Evolutionary conservation across 2,888 invertebrate genomes (phyloP).

Genomic region (Cephus runcator): DNA sequence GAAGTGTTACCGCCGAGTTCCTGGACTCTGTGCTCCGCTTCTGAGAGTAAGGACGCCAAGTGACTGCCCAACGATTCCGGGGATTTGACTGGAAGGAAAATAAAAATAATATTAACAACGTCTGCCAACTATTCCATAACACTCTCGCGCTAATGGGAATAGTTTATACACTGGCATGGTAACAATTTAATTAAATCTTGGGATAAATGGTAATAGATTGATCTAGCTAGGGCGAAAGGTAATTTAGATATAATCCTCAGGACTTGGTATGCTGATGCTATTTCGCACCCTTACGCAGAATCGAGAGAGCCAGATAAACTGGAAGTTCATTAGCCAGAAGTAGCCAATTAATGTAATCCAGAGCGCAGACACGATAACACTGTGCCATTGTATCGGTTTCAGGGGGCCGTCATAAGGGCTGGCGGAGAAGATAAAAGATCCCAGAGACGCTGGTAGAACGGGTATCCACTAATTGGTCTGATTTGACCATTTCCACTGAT

Average conservation of each 20-base stretch:
- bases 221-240: neutral
- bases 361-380: neutral
- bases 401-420: neutral
- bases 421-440: neutral
- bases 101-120: neutral
- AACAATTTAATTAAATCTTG: neutral
- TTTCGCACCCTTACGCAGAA: neutral
- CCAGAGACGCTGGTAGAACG: neutral
- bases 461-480: neutral
- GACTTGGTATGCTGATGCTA: neutral
- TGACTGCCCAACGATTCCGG: constrained; percentile 82
- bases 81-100: constrained; percentile 71
- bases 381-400: neutral
- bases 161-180: neutral
- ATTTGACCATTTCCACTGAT: neutral
- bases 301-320: neutral
- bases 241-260: too few relatives aligned
- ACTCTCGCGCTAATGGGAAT: neutral
- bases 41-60: constrained; percentile 79
- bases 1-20: constrained; percentile 73
- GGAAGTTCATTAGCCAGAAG: neutral
- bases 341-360: neutral
- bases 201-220: neutral
- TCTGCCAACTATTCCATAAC: neutral
- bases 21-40: constrained; percentile 86